Base-by-base conservation (phyloP, 2,113 vertebrate species). In the Setophaga coronata region DNA sequence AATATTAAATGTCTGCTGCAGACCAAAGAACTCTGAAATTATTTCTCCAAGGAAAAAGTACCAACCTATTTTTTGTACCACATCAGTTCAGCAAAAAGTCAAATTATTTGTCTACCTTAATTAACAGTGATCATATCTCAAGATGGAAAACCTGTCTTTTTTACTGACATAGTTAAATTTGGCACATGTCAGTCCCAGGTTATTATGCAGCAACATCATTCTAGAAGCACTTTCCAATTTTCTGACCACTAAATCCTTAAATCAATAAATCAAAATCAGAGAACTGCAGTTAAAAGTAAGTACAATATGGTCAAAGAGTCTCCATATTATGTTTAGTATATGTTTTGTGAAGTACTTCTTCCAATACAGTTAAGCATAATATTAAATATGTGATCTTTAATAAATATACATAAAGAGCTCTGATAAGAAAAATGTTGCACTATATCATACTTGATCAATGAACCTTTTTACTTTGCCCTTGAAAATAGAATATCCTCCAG, bases 401-500 rank as follows among this genome's bases (percentile, higher is more conserved):
- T 96, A 98, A 97, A 98, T 96, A 97, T 65, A 98, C 94, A 98
- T 97, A 97, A 97, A 97, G 95, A 97, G 60, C 64, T 96, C 89
- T 94, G 96, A 95, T 97, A 78, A 94, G 95, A 98, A 97, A 96
- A 96, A 97, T 89, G 94, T 87, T 96, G 81, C 66, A 95, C 90
- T 97, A 76, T 87, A 98, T 98, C 95, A 97, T 79, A 95, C 69
- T 96, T 97, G 97, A 98, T 98, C 96, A 97, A 97, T 98, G 96
- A 97, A 94, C 76, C 94, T 96, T 97, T 97, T 88, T 96, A 58
- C 93, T 93, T 90, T 98, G 97, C 83, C 98, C 98, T 98, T 98
- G 97, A 95, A 96, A 94, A 95, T 2, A 93, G 80, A 96, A 81
- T 79, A 97, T 92, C 96, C 77, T 98, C 92, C 88, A 96, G 96